Evolutionary conservation across 2,797 vertebrate species (phyloP).

Genomic region (Podarcis lilfordi): DNA sequence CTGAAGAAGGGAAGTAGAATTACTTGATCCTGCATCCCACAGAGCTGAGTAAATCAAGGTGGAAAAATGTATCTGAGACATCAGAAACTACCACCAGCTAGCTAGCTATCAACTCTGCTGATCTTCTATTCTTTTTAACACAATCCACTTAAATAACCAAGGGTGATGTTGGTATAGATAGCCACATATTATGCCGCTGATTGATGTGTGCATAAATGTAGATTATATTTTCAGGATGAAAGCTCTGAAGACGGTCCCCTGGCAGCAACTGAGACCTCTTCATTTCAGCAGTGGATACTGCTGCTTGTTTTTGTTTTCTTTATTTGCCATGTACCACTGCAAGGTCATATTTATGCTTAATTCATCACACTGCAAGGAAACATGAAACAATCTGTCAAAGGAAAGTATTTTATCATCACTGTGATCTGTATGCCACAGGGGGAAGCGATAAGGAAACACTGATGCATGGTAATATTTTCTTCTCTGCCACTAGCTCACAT

Average conservation of each 20-base stretch:
- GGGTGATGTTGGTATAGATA: conserved; percentile 34
- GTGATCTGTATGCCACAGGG: conserved; percentile 4
- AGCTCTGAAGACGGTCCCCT: conserved; percentile 39
- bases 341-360: conserved; percentile 43
- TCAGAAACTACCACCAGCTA: conserved; percentile 7
- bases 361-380: conserved; percentile 57
- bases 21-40: conserved; percentile 28
- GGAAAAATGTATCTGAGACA: conserved; percentile 20
- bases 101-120: conserved; percentile 9
- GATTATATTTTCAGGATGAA: conserved; percentile 40
- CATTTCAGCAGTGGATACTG: conserved; percentile 20
- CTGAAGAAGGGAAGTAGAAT: conserved; percentile 26
- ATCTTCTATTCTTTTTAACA: background rate
- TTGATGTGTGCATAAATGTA: conserved; percentile 32
- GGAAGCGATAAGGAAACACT: fast-evolving
- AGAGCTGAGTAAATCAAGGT: conserved; percentile 25
- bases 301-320: conserved; percentile 23
- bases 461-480: conserved; percentile 14
- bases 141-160: conserved; percentile 46
- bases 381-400: conserved; percentile 3
- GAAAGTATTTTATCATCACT: conserved; percentile 46
- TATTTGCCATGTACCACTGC: conserved; percentile 16
- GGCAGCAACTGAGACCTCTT: background rate
- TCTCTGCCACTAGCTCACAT: background rate
- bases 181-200: background rate